A percentile compares a stretch with the other conserved stretches of the same genome.
These are phyloP conservation scores for Zaprionus ornatus DNA, from an alignment of 1,140 invertebrate genomes.

Conservation along the genomic window DNA sequence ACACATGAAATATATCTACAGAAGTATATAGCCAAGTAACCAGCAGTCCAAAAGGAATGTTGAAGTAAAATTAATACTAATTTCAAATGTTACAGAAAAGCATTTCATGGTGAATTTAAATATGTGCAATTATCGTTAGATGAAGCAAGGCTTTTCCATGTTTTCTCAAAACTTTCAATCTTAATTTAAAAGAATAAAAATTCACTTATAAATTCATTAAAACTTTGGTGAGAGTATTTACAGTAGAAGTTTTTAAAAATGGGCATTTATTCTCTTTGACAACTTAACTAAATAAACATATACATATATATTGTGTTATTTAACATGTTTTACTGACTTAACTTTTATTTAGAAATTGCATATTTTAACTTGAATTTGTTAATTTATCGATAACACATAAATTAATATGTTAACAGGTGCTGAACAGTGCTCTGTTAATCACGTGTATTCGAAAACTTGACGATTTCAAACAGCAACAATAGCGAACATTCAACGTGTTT, in stretches of 20 bases:
- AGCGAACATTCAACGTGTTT: too few relatives aligned
- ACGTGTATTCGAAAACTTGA: too few relatives aligned
- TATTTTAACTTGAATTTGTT: neutral
- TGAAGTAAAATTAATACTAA: conserved; percentile 9
- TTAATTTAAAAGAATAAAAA: neutral
- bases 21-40: conserved; percentile 35
- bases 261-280: conserved; percentile 10
- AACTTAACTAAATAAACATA: conserved; percentile 53
- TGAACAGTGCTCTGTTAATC: neutral
- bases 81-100: conserved; percentile 22
- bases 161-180: neutral
- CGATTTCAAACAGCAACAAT: too few relatives aligned
- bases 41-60: conserved; percentile 15
- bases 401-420: neutral
- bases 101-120: conserved; percentile 35
- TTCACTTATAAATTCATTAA: neutral
- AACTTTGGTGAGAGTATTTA: neutral
- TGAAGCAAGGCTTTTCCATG: neutral
- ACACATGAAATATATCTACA: conserved; percentile 12
- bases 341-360: neutral
- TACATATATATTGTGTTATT: conserved; percentile 30
- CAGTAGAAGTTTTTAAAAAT: neutral
- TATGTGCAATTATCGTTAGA: conserved; percentile 13
- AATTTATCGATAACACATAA: neutral
- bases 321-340: neutral